Conservation (phyloP, 2,888 invertebrate genomes). For the Hemicrepidius hirtus region DNA sequence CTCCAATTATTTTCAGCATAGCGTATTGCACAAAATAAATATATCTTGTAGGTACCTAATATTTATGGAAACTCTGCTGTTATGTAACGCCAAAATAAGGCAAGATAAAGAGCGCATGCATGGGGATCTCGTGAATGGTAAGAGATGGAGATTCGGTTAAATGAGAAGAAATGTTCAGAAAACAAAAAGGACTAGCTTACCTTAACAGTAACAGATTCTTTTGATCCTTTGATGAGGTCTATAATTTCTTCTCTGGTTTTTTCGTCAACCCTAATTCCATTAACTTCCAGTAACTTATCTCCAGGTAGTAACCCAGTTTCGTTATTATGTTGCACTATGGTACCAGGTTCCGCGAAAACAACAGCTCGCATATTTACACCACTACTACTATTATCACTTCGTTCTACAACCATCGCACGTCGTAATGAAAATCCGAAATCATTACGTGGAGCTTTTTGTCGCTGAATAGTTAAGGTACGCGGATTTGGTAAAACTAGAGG, state of each 20-base stretch:
- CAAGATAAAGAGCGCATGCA: too few species aligned
- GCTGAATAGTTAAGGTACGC: slow-evolving; percentile 83
- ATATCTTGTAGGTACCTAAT: too few species aligned
- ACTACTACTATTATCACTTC: slow-evolving; percentile 67
- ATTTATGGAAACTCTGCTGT: too few species aligned
- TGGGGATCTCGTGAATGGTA: too few species aligned
- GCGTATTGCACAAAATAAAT: too few species aligned
- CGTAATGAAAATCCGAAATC: slow-evolving; percentile 96
- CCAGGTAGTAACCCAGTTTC: slow-evolving; percentile 95
- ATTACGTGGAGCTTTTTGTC: slow-evolving; percentile 88
- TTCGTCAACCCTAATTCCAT: slow-evolving; percentile 89
- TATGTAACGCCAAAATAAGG: too few species aligned
- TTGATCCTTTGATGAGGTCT: slow-evolving; percentile 92
- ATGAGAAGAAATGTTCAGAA: slow-evolving; percentile 58
- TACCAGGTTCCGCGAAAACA: slow-evolving; percentile 93
- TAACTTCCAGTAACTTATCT: slow-evolving; percentile 93
- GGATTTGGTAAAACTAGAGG: slow-evolving; percentile 83
- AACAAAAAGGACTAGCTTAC: too few species aligned
- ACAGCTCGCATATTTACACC: slow-evolving; percentile 80
- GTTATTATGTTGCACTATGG: slow-evolving; percentile 79
- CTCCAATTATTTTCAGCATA: too few species aligned
- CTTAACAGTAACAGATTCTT: slow-evolving; percentile 88
- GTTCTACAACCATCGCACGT: slow-evolving; percentile 88
- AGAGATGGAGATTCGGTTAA: too few species aligned
- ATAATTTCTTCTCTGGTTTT: slow-evolving; percentile 93